Base-by-base conservation (phyloP, 1,140 invertebrate species). In the Achroia grisella region DNA sequence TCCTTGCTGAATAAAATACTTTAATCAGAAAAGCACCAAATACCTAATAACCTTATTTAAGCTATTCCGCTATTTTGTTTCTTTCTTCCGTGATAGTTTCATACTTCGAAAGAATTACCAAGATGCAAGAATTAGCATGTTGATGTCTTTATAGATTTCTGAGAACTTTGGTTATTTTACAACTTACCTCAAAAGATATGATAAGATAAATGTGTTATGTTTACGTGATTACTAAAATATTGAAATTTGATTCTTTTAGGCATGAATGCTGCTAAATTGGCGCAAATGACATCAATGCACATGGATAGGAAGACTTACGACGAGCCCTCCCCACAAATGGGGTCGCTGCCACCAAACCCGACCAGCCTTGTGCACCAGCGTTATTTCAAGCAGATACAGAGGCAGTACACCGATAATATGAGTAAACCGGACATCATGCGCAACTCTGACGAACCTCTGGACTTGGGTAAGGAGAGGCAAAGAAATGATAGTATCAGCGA, bases 221-320 rank as follows among this genome's bases (percentile, higher is more conserved):
- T n/a, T n/a, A n/a, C n/a, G n/a, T n/a, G n/a, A n/a, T n/a, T n/a
- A n/a, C n/a, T n/a, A n/a, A n/a, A n/a, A 23, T 3, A 23, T 23
- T 23, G 2, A 23, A 37, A 34, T 27, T 13, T 34, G 0, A 39
- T 45, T n/a, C 10, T 62, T 62, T 5, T 87, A 52, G 89, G 90
- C 1, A 86, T 90, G 54, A 90, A 91, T 53, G 89, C 89, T 2
- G 89, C 90, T 10, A 93, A 93, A 75, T 82, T 93, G 57, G 91
- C 91, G 2, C 91, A 93, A 45, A 82, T 93, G 66, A 91, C 89
- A 60, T 90, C 90, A 0, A 87, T 93, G 82, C 88, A 90, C 62
- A 87, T 91, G 65, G 89, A 90, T 44, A 64, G 82, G 41, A 87
- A 87, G 46, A 77, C 86, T 9, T 85, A 79, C 41, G 75, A 82